Evolutionary conservation across 2,113 vertebrate species (phyloP), one percentile per base, ranked within the genome.

Genomic region (Atlantisia rogersi): DNA sequence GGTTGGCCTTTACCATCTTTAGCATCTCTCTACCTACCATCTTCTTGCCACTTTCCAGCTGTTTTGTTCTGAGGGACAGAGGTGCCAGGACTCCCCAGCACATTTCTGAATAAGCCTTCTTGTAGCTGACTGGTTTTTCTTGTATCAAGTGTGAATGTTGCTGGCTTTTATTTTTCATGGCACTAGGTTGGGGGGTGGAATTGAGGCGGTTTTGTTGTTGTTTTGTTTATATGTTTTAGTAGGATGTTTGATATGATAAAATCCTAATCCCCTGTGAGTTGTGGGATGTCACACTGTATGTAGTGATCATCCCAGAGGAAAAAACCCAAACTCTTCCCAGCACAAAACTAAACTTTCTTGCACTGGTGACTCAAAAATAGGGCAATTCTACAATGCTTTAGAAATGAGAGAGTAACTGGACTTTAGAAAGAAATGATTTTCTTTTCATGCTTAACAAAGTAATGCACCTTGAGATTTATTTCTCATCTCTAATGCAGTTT

Each of bases 381-480:
- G 60, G 46, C 39, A 60, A 15, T 76, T 67, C 25, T 90, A 25
- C 60, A 75, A 58, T 67, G 59, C 63, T 91, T 80, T 69, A 77
- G 84, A 78, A 68, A 69, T 60, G 55, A 58, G 21, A 68, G 40
- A 87, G 60, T 67, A 94, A 75, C 78, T 53, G 82, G 86, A 81
- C 80, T 94, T 88, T 37, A 65, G 85, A 52, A 79, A 74, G 64
- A 69, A 35, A 35, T 74, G 1, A 78, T 95, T 84, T 94, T 95
- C 40, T 92, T 82, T 92, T 92, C 56, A 82, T 90, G 62, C 56
- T 69, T 94, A 87, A 75, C 60, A 84, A 79, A 87, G 65, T 91
- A 91, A 48, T 90, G 86, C 64, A 82, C 52, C 78, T 90, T 70
- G 80, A 95, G 95, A 87, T 83, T 85, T 92, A 55, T 79, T 94